These are phyloP conservation scores for Aplocera efformata DNA, from an alignment of 2,888 invertebrate species.

Conservation along the genomic window DNA sequence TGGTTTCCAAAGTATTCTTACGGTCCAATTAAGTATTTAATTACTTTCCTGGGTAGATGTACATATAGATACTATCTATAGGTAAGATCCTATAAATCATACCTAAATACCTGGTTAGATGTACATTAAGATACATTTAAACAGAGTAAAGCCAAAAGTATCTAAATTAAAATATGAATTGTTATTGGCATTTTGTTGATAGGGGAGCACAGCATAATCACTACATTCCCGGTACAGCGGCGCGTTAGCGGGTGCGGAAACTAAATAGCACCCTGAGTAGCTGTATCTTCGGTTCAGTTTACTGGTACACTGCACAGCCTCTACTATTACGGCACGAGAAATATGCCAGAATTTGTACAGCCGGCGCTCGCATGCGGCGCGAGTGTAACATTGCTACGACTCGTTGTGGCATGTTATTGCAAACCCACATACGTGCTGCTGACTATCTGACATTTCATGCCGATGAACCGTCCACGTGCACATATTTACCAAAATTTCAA, in stretches of 20 bases:
- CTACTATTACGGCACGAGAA: constrained; percentile 60
- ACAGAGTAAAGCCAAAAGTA: no score
- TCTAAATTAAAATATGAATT: no score
- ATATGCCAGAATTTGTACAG: constrained; percentile 74
- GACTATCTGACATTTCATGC: constrained; percentile 77
- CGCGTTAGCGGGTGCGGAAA: constrained; percentile 30
- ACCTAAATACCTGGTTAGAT: no score
- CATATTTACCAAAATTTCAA: constrained; percentile 56
- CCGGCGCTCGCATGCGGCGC: constrained; percentile 64
- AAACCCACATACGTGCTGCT: constrained; percentile 73
- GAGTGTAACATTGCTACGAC: constrained; percentile 74
- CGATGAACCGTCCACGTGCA: constrained; percentile 69
- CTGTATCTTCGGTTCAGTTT: constrained; percentile 46
- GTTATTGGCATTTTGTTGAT: constrained; percentile 27
- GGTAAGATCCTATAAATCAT: no score
- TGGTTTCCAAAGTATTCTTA: not conserved
- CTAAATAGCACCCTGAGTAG: constrained; percentile 42
- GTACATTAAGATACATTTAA: no score
- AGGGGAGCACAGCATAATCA: constrained; percentile 46
- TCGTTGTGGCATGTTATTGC: constrained; percentile 79
- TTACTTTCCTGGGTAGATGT: no score
- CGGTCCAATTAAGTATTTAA: constrained; percentile 10
- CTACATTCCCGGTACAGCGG: constrained; percentile 34
- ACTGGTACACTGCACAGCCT: constrained; percentile 32
- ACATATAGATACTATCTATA: no score